Evolutionary conservation across 2,888 invertebrate species (phyloP).

Genomic region (Troides oblongomaculatus): DNA sequence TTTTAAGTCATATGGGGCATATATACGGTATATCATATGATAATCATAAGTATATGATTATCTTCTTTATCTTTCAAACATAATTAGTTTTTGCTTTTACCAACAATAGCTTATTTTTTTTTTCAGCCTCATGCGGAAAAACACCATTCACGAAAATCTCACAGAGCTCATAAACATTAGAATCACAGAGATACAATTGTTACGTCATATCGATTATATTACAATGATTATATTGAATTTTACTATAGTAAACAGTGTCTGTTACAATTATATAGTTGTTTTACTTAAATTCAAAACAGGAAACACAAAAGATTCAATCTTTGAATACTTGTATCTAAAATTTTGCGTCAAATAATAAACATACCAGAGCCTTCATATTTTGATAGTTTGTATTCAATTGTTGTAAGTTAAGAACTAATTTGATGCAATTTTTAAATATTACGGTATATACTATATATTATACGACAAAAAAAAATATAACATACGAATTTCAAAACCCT

Average conservation of each 20-base stretch:
- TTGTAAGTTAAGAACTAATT: no score
- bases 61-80: background rate
- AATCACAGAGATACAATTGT: background rate
- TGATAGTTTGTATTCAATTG: no score
- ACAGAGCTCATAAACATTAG: slow-evolving; percentile 17
- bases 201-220: background rate
- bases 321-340: no score
- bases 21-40: no score
- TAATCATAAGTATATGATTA: no score
- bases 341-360: no score
- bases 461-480: no score
- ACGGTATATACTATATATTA: no score
- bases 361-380: no score
- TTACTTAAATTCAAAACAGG: background rate
- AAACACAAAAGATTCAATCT: background rate
- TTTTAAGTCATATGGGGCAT: no score
- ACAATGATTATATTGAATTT: background rate
- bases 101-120: background rate
- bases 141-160: slow-evolving; percentile 9
- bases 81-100: background rate
- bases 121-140: slow-evolving; percentile 9
- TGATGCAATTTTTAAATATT: no score
- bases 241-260: slow-evolving; percentile 24
- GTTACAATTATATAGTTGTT: background rate
- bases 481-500: no score